Evolutionary conservation across 2,797 vertebrate species (phyloP), one percentile per base, ranked within the genome.

Genomic region (Danio kyathit): DNA sequence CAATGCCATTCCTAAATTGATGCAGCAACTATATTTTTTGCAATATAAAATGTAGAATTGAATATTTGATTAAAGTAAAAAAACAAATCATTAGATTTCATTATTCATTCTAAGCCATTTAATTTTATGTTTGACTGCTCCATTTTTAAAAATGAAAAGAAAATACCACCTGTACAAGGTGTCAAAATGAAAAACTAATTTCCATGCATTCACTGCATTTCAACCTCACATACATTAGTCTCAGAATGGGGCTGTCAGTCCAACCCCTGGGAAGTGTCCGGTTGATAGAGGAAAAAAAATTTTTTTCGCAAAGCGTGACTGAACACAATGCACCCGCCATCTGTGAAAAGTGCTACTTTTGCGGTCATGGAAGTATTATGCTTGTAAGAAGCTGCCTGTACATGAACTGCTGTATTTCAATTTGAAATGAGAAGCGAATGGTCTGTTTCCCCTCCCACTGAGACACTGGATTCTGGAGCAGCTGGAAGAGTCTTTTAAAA

Each of bases 401-500:
- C 73, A 57, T 38, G 29, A 63, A 63, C 83, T 57, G 21, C 6
- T 54, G 59, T 63, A 65, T 76, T 65, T 77, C 48, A 51, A 74
- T 66, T 46, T 63, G 46, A 81, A 78, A 44, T 76, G 73, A 77
- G 76, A 82, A 82, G 52, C 80, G 69, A 60, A 41, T 5, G 83
- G 73, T 73, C 43, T 19, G 43, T 69, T 67, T 13, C 71, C 69
- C 79, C 69, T 74, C 57, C 66, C 72, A 69, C 72, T 79, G 74
- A 43, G 40, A 63, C 59, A 80, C 17, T 54, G 49, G 51, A 21
- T 73, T 57, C 57, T 43, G 38, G 67, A 57, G 56, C 80, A 82
- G 86, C 77, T 85, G 72, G 65, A 21, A 64, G 60, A 63, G 40
- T 11, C 72, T 74, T 79, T 87, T 85, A 88, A 43, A 85, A 85